Evolutionary conservation across 2,888 invertebrate species (phyloP).

Genomic region (Drosophila anomelani): DNA sequence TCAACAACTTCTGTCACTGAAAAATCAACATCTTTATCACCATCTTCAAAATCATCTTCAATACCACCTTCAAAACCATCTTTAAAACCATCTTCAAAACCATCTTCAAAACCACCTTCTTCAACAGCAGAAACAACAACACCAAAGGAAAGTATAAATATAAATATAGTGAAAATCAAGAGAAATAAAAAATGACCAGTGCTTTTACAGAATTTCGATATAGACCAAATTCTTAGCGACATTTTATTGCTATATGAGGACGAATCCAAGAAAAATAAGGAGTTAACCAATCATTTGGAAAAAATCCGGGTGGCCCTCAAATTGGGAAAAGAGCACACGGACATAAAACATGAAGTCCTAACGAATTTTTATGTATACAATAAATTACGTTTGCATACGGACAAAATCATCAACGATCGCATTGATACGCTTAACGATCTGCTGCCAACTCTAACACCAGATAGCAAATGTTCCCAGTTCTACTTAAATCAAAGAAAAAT

Average conservation of each 20-base stretch:
- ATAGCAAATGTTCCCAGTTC: neutral
- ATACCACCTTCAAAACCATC: no score
- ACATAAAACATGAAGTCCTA: fast-evolving
- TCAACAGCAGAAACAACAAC: neutral
- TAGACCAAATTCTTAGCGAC: neutral
- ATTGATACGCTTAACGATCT: neutral
- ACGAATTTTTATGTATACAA: neutral
- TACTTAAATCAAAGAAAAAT: neutral
- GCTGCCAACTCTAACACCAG: neutral
- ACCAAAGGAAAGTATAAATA: neutral
- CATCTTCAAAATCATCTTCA: no score
- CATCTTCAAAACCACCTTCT: no score
- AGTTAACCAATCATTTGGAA: neutral
- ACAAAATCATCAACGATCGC: neutral
- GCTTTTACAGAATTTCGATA: neutral
- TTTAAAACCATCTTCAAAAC: no score
- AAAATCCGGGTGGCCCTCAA: neutral
- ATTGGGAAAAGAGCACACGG: neutral
- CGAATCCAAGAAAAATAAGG: neutral
- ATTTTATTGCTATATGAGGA: neutral
- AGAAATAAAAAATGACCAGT: neutral
- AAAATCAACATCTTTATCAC: no score
- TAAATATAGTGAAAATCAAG: neutral
- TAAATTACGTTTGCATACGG: neutral
- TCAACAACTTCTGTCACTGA: no score